Percentiles rank a stretch among this genome's conserved stretches.
These are phyloP conservation scores for Nomada fabriciana DNA, from an alignment of 2,888 invertebrate species.

Conservation along the genomic window DNA sequence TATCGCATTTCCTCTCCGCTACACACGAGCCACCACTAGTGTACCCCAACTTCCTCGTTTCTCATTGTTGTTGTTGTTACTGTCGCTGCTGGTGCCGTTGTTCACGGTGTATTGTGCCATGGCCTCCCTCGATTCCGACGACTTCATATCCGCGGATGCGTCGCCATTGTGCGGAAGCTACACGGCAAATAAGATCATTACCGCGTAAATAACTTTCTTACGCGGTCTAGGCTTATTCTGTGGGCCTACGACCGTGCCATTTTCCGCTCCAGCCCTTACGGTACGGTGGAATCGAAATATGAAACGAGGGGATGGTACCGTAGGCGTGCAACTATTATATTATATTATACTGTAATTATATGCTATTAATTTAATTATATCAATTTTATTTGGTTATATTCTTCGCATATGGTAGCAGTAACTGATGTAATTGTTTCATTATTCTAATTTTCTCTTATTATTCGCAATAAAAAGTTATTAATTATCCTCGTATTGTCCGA, in stretches of 20 bases:
- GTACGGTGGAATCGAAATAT: constrained; percentile 38
- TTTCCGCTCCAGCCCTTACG: constrained; percentile 14
- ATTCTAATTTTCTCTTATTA: too few relatives aligned
- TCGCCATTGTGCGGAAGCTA: constrained; percentile 75
- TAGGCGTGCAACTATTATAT: constrained; percentile 44
- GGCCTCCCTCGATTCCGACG: constrained; percentile 46
- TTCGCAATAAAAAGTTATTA: too few relatives aligned
- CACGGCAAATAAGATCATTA: constrained; percentile 82
- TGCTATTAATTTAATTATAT: too few relatives aligned
- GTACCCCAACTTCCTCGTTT: constrained; percentile 56
- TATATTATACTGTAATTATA: too few relatives aligned
- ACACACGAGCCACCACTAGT: constrained; percentile 74
- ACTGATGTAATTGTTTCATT: too few relatives aligned
- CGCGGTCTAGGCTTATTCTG: constrained; percentile 62
- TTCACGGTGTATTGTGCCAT: constrained; percentile 30
- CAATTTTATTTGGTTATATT: too few relatives aligned
- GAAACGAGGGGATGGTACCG: constrained; percentile 2
- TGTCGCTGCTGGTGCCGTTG: constrained; percentile 28
- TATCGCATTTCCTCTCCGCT: constrained; percentile 83
- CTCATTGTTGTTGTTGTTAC: constrained; percentile 65
- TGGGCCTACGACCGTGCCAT: background rate
- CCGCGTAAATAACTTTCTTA: constrained; percentile 81
- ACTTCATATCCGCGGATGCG: constrained; percentile 49
- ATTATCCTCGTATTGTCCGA: too few relatives aligned
- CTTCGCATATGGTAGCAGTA: too few relatives aligned